Base-by-base conservation (phyloP, 2,888 invertebrate genomes). In the Steromphala cineraria region DNA sequence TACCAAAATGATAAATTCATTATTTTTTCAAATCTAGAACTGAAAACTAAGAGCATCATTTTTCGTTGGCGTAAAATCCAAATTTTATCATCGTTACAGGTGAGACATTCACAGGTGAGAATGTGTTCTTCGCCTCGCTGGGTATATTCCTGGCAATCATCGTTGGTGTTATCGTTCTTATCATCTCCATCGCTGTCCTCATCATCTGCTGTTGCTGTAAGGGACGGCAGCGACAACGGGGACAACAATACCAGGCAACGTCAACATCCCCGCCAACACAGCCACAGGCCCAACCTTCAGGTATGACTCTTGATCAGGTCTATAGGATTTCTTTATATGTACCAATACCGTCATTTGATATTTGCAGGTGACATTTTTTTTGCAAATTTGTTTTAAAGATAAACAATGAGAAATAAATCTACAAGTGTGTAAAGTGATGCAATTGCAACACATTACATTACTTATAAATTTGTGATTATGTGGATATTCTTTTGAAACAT, bases 141-240 rank as follows among this genome's bases (percentile, higher is more conserved):
- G 87, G 89, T 21, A 83, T 89, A 8, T 87, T 90, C 21, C 83
- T 88, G 15, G 89, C 85, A 7, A 84, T 90, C 28, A 88, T 90
- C 36, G 83, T 87, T 15, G 88, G 87, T 31, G 90, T 89, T 13
- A 88, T 89, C 31, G 84, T 84, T 8, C 74, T 89, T 19, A 87
- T 89, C 13, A 82, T 87, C 40, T 56, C 87, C 8, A 78, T 87
- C n/a, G 88, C 89, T 15, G 81, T 87, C 13, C 55, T 87, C 55
- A 85, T 90, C 24, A 85, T 89, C 19, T 90, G 85, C 81, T 89
- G 89, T 78, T 89, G 89, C 80, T 89, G 89, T 62, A 88, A 87
- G 56, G 81, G 82, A 31, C 74, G 36, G 74, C 40, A 71, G 19
- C 53, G 75, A 8, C 21, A 56, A 13, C 19, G 28, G 19, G 56